Evolutionary conservation across 2,113 vertebrate species (phyloP).

Genomic region (Cheirogaleus medius): DNA sequence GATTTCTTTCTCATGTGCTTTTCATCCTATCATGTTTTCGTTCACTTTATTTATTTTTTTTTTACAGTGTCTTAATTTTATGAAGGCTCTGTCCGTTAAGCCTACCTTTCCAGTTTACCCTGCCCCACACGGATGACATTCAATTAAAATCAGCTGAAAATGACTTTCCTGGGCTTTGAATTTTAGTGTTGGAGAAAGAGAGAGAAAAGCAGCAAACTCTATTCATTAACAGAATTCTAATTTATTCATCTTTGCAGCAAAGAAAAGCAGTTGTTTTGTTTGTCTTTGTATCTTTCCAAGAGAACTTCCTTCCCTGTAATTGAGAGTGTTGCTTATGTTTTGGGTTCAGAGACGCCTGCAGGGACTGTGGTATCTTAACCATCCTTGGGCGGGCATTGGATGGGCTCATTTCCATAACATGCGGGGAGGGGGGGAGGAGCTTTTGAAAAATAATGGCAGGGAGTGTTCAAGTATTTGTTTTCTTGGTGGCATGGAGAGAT

Average conservation of each 20-base stretch:
- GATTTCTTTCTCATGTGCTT: constrained; percentile 19
- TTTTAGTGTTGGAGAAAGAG: not conserved
- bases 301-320: not conserved
- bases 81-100: not conserved
- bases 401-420: not conserved
- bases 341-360: not conserved
- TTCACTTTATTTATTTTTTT: not conserved
- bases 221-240: not conserved
- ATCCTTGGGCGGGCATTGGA: not conserved
- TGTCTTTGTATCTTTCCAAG: not conserved
- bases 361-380: not conserved
- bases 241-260: not conserved
- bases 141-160: not conserved
- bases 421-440: not conserved
- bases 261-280: not conserved
- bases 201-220: not conserved
- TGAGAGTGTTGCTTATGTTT: not conserved
- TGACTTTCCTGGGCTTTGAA: not conserved
- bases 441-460: not conserved
- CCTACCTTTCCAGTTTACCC: not conserved
- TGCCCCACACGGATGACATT: not conserved
- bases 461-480: not conserved
- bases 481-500: not conserved
- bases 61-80: not conserved
- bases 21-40: not conserved